These are phyloP conservation scores for Halichoeres trimaculatus DNA, from an alignment of 2,113 vertebrate species.

Conservation along the genomic window DNA sequence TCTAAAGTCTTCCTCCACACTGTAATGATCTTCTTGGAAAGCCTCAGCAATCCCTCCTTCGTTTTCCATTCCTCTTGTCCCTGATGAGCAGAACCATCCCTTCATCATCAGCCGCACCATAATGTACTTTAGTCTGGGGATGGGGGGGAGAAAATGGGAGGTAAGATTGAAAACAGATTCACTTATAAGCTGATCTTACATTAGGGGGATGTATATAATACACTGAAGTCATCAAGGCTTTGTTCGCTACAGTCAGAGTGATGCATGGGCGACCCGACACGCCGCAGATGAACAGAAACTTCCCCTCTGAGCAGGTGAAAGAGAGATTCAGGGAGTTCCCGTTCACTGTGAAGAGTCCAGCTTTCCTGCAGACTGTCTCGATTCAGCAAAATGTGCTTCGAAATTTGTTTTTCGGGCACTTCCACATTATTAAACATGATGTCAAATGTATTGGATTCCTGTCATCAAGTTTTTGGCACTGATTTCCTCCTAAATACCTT, in stretches of 20 bases:
- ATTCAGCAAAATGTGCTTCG: neutral
- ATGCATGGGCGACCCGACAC: slow-evolving; percentile 29
- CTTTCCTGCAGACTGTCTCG: neutral
- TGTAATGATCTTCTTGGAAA: slow-evolving; percentile 54
- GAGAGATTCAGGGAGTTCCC: neutral
- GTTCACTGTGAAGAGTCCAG: neutral
- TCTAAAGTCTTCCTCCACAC: slow-evolving; percentile 12
- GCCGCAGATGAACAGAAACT: slow-evolving; percentile 12
- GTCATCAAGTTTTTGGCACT: neutral
- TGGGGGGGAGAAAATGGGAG: slow-evolving; percentile 44
- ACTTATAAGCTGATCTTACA: slow-evolving; percentile 48
- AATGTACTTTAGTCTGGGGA: slow-evolving; percentile 61
- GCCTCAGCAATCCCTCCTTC: slow-evolving; percentile 51
- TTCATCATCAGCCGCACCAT: slow-evolving; percentile 51
- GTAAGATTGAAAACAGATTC: slow-evolving; percentile 69
- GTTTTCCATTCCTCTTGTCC: slow-evolving; percentile 48
- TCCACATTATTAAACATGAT: neutral
- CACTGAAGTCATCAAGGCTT: slow-evolving; percentile 50
- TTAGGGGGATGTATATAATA: slow-evolving; percentile 42
- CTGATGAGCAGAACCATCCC: slow-evolving; percentile 62
- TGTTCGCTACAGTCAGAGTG: slow-evolving; percentile 36
- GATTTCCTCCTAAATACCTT: neutral
- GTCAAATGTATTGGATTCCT: neutral
- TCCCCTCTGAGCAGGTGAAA: neutral
- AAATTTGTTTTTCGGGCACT: neutral